Conservation (phyloP, 2,888 invertebrate genomes). For the Schizotus pectinicornis region DNA sequence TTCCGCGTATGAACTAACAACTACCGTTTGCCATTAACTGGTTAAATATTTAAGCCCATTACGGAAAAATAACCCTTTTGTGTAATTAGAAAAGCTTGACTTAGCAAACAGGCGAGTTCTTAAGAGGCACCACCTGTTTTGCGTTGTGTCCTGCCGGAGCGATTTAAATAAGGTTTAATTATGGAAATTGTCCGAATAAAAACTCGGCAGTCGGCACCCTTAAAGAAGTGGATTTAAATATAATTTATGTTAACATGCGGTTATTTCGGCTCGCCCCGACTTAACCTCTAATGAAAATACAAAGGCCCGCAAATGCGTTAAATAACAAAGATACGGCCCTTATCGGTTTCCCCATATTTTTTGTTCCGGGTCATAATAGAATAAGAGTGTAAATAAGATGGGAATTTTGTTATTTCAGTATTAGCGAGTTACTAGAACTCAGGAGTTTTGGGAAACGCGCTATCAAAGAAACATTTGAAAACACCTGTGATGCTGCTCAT, state of each 20-base stretch:
- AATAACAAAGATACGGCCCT: conserved; percentile 7
- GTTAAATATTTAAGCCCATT: no score
- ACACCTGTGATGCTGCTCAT: conserved; percentile 6
- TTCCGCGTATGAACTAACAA: no score
- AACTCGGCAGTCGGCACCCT: neutral
- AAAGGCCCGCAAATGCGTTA: conserved; percentile 4
- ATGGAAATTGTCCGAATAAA: conserved; percentile 8
- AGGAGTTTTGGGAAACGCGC: conserved; percentile 6
- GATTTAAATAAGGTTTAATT: conserved; percentile 6
- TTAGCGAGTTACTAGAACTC: conserved; percentile 7
- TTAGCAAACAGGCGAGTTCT: no score
- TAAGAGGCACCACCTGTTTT: no score
- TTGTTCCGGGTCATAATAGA: conserved; percentile 7
- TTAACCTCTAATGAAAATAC: neutral
- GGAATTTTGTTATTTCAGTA: conserved; percentile 12
- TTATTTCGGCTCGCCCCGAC: neutral
- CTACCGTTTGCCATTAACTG: no score
- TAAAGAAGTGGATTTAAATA: neutral
- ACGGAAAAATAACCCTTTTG: no score
- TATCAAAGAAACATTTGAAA: conserved; percentile 9
- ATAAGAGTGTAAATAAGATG: conserved; percentile 12
- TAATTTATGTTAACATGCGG: neutral
- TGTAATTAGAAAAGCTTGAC: no score
- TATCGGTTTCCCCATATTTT: conserved; percentile 6
- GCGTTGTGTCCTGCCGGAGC: neutral